Conservation (phyloP, 2,113 vertebrate genomes). For the Pelobates fuscus region DNA sequence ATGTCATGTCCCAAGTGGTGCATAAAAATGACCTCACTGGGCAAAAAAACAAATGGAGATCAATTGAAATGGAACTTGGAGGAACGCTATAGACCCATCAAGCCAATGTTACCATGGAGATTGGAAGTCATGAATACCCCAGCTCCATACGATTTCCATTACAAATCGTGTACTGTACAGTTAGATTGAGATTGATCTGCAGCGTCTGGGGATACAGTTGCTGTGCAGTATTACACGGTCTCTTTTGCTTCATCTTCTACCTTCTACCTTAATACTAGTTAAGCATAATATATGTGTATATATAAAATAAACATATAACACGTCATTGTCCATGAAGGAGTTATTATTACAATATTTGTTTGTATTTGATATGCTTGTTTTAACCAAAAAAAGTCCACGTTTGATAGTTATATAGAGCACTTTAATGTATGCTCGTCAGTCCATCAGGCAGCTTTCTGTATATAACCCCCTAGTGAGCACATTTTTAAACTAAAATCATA, state of each 20-base stretch:
- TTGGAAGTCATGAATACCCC: constrained; percentile 14
- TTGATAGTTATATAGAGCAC: neutral
- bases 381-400: neutral
- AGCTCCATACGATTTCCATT: constrained; percentile 56
- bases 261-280: neutral
- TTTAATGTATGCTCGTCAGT: neutral
- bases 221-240: constrained; percentile 24
- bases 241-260: neutral
- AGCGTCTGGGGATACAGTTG: constrained; percentile 51
- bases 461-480: constrained; percentile 28
- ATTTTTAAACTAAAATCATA: constrained; percentile 25
- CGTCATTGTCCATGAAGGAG: too few relatives aligned
- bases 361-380: too few relatives aligned
- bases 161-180: constrained; percentile 56
- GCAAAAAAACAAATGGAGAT: constrained; percentile 33
- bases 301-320: neutral
- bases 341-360: too few relatives aligned
- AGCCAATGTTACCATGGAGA: constrained; percentile 60
- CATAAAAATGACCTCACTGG: constrained; percentile 20
- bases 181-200: constrained; percentile 61
- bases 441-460: constrained; percentile 1
- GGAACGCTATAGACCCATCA: constrained; percentile 18
- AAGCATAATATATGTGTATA: constrained; percentile 1
- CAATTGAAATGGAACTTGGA: constrained; percentile 28
- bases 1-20: constrained; percentile 9